Conservation (phyloP, 1,140 invertebrate species). For the Coboldia fuscipes region DNA sequence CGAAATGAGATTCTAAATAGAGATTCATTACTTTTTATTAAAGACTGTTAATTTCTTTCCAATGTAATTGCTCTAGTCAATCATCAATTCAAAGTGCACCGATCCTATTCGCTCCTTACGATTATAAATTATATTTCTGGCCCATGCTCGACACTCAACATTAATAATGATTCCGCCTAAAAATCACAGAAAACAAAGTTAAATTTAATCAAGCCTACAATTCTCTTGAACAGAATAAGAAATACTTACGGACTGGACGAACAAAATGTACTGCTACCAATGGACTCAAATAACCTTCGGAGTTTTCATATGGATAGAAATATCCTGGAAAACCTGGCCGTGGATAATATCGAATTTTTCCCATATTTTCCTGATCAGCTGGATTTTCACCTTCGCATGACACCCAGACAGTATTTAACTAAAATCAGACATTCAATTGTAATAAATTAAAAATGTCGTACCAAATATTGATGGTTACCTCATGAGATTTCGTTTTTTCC, state of each 20-base stretch:
- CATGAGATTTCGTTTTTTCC: slow-evolving; percentile 7
- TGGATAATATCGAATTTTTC: slow-evolving; percentile 50
- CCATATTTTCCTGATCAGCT: slow-evolving; percentile 72
- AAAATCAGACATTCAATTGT: slow-evolving; percentile 10
- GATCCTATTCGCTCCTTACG: slow-evolving; percentile 56
- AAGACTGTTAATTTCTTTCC: slow-evolving; percentile 3
- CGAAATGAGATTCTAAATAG: no score
- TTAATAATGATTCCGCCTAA: slow-evolving; percentile 67
- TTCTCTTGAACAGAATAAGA: neutral
- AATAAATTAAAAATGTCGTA: neutral
- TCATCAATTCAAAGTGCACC: slow-evolving; percentile 74
- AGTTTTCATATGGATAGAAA: slow-evolving; percentile 61
- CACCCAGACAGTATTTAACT: slow-evolving; percentile 65
- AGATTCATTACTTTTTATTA: slow-evolving; percentile 2
- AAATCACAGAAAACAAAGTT: slow-evolving; percentile 12
- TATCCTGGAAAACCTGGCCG: slow-evolving; percentile 52
- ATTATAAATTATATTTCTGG: slow-evolving; percentile 62
- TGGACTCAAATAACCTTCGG: slow-evolving; percentile 68
- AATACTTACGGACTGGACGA: slow-evolving; percentile 46
- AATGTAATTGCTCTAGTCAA: slow-evolving; percentile 42
- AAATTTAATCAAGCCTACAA: slow-evolving; percentile 1
- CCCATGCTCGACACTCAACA: slow-evolving; percentile 78
- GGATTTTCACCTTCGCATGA: slow-evolving; percentile 78
- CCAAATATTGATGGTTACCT: neutral
- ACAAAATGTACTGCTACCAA: slow-evolving; percentile 68